Evolutionary conservation across 2,113 vertebrate genomes (phyloP).

Genomic region (Potamarius usumacintae): DNA sequence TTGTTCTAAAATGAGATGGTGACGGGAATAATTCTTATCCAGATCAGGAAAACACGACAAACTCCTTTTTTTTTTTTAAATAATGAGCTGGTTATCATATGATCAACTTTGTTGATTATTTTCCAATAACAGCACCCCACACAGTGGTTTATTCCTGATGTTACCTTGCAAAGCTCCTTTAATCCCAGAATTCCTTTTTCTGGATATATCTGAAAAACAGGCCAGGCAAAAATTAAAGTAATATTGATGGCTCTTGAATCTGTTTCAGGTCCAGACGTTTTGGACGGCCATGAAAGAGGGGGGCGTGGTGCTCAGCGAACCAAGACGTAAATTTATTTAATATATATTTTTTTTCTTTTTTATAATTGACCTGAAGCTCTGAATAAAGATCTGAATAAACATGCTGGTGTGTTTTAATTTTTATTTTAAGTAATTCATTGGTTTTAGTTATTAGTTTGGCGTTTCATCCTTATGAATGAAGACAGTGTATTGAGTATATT

Average conservation of each 20-base stretch:
- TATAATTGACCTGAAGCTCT: background rate
- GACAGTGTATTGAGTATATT: background rate
- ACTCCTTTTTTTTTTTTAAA: too few relatives aligned
- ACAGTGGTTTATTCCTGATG: too few relatives aligned
- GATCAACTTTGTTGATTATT: too few relatives aligned
- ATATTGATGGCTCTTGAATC: background rate
- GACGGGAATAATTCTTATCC: too few relatives aligned
- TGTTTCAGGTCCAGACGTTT: conserved; percentile 81
- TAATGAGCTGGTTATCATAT: too few relatives aligned
- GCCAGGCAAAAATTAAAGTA: too few relatives aligned
- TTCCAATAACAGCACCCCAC: too few relatives aligned
- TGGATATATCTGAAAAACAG: background rate
- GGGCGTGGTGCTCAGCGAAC: conserved; percentile 82
- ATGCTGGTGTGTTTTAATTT: background rate
- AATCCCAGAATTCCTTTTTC: too few relatives aligned
- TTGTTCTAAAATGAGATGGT: too few relatives aligned
- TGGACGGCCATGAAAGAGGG: conserved; percentile 81
- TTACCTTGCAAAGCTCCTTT: too few relatives aligned
- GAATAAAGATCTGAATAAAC: conserved; percentile 31
- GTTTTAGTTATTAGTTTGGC: background rate
- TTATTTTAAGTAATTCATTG: background rate
- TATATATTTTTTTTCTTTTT: background rate
- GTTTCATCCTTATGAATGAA: background rate
- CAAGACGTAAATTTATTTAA: conserved; percentile 77
- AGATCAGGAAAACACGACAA: too few relatives aligned